Conservation (phyloP, 2,888 invertebrate species). For the Caenorhabditis sp. region DNA sequence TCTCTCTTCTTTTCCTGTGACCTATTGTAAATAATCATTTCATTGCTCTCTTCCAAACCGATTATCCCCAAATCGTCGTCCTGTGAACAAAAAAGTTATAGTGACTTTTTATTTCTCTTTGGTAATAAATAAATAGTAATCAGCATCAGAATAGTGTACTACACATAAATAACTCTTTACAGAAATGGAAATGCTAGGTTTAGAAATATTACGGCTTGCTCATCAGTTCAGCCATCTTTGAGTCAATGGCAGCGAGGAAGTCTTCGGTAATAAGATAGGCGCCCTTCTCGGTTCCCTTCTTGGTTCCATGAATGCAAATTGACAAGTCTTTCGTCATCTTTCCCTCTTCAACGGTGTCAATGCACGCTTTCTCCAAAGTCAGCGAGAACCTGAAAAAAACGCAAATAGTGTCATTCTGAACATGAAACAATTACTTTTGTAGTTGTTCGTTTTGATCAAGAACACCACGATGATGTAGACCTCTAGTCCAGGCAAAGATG, state of each 20-base stretch:
- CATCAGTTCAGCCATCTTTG: constrained; percentile 86
- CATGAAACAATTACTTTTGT: constrained; percentile 84
- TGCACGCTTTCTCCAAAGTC: constrained; percentile 90
- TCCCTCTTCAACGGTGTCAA: constrained; percentile 90
- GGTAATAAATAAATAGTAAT: constrained; percentile 41
- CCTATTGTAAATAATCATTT: no score
- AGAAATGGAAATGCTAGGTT: constrained; percentile 3
- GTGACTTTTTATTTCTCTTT: neutral
- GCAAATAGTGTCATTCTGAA: neutral
- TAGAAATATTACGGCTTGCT: constrained; percentile 14
- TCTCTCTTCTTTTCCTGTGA: no score
- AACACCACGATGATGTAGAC: constrained; percentile 90
- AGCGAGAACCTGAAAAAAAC: constrained; percentile 87
- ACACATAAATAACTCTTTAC: constrained; percentile 32
- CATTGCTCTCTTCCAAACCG: neutral
- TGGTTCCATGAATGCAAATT: constrained; percentile 91
- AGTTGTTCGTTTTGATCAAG: constrained; percentile 90
- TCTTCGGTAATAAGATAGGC: constrained; percentile 90
- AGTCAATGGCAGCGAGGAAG: constrained; percentile 90
- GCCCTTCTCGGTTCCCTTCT: constrained; percentile 81
- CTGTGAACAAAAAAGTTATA: constrained; percentile 6
- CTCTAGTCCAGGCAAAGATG: constrained; percentile 94
- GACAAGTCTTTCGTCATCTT: constrained; percentile 93
- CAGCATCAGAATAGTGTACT: neutral
- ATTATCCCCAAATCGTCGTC: neutral